These are phyloP conservation scores for Acleris sparsana DNA, from an alignment of 2,888 invertebrate species.

Conservation along the genomic window DNA sequence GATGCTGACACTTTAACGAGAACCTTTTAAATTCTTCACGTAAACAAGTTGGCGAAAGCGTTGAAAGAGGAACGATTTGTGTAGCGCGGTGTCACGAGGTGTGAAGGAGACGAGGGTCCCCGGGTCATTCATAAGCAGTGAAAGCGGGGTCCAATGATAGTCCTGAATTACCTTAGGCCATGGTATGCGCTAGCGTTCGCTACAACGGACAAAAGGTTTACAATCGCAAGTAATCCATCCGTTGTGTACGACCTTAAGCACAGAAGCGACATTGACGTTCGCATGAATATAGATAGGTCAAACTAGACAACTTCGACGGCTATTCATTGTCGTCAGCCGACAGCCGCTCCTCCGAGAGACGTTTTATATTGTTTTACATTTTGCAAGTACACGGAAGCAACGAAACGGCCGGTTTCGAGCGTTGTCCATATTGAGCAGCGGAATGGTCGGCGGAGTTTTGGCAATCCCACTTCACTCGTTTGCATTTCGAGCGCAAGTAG, in stretches of 20 bases:
- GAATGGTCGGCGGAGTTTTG: slow-evolving; percentile 54
- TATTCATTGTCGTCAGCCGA: slow-evolving; percentile 16
- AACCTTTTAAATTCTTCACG: slow-evolving; percentile 61
- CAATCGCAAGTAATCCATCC: slow-evolving; percentile 65
- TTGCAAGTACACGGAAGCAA: slow-evolving; percentile 24
- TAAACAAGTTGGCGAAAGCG: slow-evolving; percentile 66
- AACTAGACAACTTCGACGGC: slow-evolving; percentile 42
- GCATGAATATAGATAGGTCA: slow-evolving; percentile 51
- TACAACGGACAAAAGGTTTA: slow-evolving; percentile 50
- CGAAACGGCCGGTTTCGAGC: slow-evolving; percentile 21
- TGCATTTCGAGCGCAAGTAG: slow-evolving; percentile 71
- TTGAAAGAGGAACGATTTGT: slow-evolving; percentile 74
- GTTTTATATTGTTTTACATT: slow-evolving; percentile 33
- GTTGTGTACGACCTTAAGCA: slow-evolving; percentile 58
- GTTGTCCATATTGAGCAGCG: slow-evolving; percentile 40
- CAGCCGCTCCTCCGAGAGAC: slow-evolving; percentile 11
- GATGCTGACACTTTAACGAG: slow-evolving; percentile 64
- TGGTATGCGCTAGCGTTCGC: slow-evolving; percentile 47
- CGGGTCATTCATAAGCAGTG: slow-evolving; percentile 72
- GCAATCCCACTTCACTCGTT: slow-evolving; percentile 64
- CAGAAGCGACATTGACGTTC: slow-evolving; percentile 59
- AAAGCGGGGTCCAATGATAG: slow-evolving; percentile 68
- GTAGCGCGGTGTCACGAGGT: slow-evolving; percentile 56
- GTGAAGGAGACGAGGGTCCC: slow-evolving; percentile 57
- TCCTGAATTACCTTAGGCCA: slow-evolving; percentile 68